Evolutionary conservation across 1,140 invertebrate species (phyloP).

Genomic region (Rhyacophila brunnea): DNA sequence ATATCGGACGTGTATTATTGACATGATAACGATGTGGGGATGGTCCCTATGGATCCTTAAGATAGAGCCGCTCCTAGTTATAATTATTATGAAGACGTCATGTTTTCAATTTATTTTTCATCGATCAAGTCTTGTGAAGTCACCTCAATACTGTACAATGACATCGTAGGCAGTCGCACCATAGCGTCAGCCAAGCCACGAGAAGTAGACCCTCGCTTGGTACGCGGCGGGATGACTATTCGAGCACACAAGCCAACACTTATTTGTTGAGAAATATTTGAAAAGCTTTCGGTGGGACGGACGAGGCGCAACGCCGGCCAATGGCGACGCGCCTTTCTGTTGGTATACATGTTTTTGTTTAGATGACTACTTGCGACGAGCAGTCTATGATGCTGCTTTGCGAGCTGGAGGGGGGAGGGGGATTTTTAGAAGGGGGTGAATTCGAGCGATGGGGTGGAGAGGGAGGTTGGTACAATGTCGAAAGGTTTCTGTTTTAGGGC

Average conservation of each 20-base stretch:
- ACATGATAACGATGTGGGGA: too few species aligned
- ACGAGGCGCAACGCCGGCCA: constrained; percentile 30
- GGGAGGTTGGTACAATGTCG: background rate
- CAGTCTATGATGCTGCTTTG: constrained; percentile 39
- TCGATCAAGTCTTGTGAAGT: too few species aligned
- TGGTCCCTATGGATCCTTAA: too few species aligned
- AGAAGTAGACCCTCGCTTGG: background rate
- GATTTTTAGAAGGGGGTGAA: constrained; percentile 6
- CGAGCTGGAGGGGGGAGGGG: constrained; percentile 28
- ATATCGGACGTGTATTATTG: too few species aligned
- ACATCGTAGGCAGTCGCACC: too few species aligned
- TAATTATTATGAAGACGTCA: too few species aligned
- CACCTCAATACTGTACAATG: too few species aligned
- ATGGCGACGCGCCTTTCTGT: constrained; percentile 29
- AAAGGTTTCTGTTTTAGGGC: constrained; percentile 16
- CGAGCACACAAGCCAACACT: constrained; percentile 21
- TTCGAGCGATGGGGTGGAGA: background rate
- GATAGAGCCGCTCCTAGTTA: too few species aligned
- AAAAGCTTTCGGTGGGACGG: constrained; percentile 37
- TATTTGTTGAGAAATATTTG: constrained; percentile 38
- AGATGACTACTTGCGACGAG: too few species aligned
- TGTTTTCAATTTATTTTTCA: too few species aligned
- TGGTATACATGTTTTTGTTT: constrained; percentile 56
- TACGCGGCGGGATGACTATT: too few species aligned
- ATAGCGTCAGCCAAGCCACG: too few species aligned